Base-by-base conservation (phyloP, 2,888 invertebrate species). In the Cepaea hortensis region DNA sequence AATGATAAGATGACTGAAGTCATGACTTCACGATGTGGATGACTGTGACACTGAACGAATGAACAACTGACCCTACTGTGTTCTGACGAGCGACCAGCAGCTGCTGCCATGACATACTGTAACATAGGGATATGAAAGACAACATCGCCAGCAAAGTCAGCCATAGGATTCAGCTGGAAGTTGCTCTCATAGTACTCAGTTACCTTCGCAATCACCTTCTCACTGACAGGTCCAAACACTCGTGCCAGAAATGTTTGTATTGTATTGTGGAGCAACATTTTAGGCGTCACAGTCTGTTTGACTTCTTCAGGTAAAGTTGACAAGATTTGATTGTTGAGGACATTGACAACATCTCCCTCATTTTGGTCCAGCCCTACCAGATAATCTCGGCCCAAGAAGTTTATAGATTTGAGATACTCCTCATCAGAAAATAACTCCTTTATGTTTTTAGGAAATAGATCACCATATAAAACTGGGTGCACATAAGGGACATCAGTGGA, bases 331-430 rank as follows among this genome's bases (percentile, higher is more conserved):
- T 85, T 23, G 68, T 70, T 68, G n/a, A 85, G 48, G 1, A 85
- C 9, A 13, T 65, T 72, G 9, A 70, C 55, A 6, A 84, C 46
- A 3, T 48, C 85, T 5, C 87, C 87, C 18, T 88, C 87, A 23
- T 88, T 88, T 20, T 88, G 61, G 48, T 80, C n/a, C 13, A 83
- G 35, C 3, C 87, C 84, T 6, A 86, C 18, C 23, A 88, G 46
- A 35, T 84, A 75, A 11, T 80, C 79, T 72, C 85, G 55, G 35
- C 85, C 81, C 68, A 75, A 81, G 73, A 88, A 88, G 3, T 85
- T 85, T 7, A 88, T 55, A 23, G 87, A 88, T 18, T 50, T 23
- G 13, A 88, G 85, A 73, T 88, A 88, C 5, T 65, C 65, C 23
- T 80, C 70, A 85, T 88, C 84, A 46, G 83, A 55, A 20, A 86